Evolutionary conservation across 2,888 invertebrate genomes (phyloP).

Genomic region (Anodontia alba): DNA sequence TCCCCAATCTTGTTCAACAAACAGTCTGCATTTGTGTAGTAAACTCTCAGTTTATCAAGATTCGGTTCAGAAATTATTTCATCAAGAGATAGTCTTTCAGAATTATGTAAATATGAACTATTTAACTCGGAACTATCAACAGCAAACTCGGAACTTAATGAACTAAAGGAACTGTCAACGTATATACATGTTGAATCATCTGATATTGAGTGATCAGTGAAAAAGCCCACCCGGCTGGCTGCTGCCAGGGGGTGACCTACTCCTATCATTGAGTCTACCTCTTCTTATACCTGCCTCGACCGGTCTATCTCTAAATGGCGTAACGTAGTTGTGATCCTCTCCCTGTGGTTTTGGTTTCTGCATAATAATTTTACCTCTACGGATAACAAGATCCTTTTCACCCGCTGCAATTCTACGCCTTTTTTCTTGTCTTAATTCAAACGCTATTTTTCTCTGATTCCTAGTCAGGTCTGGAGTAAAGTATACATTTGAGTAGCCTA

Average conservation of each 20-base stretch:
- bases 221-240: neutral
- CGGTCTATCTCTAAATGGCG: neutral
- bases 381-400: neutral
- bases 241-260: neutral
- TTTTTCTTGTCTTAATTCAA: slow-evolving; percentile 17
- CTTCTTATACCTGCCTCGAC: neutral
- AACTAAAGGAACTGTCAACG: neutral
- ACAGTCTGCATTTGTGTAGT: slow-evolving; percentile 24
- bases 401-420: slow-evolving; percentile 7
- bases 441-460: slow-evolving; percentile 15
- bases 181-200: slow-evolving; percentile 11
- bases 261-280: neutral
- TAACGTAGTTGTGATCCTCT: neutral
- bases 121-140: neutral
- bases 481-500: slow-evolving; percentile 15
- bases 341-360: neutral
- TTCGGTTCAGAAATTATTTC: neutral
- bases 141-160: neutral
- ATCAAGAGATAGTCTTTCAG: neutral
- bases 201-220: neutral
- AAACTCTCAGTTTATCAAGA: slow-evolving; percentile 9
- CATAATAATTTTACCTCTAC: neutral
- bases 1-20: slow-evolving; percentile 20
- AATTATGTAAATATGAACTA: neutral
- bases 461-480: slow-evolving; percentile 19